phyloP scores from a whole-genome alignment of 2,888 invertebrate species.

The Melanotus villosus region DNA sequence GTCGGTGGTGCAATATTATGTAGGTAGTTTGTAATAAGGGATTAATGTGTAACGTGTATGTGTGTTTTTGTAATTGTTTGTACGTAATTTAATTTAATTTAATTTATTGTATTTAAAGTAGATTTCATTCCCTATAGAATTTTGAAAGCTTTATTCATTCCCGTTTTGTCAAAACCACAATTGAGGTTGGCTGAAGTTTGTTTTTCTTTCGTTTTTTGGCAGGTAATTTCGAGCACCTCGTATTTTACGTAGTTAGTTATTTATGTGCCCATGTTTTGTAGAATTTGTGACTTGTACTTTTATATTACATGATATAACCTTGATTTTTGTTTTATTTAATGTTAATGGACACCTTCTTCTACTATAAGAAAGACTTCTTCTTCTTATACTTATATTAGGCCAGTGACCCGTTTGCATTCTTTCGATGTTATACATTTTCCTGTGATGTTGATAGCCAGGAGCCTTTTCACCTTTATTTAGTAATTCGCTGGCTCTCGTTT shows the following conservation, averaged over 20 bases:
- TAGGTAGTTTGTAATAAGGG: too few relatives aligned
- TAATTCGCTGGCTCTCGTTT: too few relatives aligned
- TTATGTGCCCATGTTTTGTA: constrained; percentile 36
- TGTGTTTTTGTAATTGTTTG: constrained; percentile 16
- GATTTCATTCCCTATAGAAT: constrained; percentile 42
- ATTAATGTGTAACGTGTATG: constrained; percentile 20
- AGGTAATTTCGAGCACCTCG: background rate
- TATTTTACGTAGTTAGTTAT: background rate
- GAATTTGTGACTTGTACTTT: constrained; percentile 45
- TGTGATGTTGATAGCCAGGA: too few relatives aligned
- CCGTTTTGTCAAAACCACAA: constrained; percentile 25
- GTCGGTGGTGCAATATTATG: constrained; percentile 44
- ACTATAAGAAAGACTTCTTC: too few relatives aligned
- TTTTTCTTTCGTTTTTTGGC: constrained; percentile 8
- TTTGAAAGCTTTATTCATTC: constrained; percentile 41
- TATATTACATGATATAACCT: constrained; percentile 35
- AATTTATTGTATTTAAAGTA: constrained; percentile 23
- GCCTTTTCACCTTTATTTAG: too few relatives aligned
- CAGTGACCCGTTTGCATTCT: too few relatives aligned
- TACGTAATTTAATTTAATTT: too few relatives aligned
- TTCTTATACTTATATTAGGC: too few relatives aligned
- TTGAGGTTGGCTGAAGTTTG: background rate
- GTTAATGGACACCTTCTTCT: too few relatives aligned
- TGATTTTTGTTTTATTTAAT: too few relatives aligned
- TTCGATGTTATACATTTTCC: too few relatives aligned